Evolutionary conservation across 2,113 vertebrate genomes (phyloP).

Genomic region (Diadophis punctatus): DNA sequence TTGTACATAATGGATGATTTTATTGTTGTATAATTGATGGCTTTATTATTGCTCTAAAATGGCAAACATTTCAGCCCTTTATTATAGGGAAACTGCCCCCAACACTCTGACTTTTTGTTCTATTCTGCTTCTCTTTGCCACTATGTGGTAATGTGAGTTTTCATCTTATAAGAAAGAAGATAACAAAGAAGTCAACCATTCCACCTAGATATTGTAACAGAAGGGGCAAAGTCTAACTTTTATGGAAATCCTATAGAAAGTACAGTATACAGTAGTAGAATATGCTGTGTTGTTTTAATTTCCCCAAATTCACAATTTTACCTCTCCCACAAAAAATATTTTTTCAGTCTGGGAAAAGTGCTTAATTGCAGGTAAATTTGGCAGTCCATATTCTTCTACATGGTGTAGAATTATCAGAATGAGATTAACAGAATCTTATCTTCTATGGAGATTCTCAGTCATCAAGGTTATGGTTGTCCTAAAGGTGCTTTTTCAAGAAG

Average conservation of each 20-base stretch:
- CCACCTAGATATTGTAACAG: not conserved
- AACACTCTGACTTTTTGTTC: not conserved
- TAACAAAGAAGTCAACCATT: not conserved
- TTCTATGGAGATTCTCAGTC: not conserved
- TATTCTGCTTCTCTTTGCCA: not conserved
- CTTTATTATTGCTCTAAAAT: not conserved
- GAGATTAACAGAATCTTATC: not conserved
- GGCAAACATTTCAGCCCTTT: not conserved
- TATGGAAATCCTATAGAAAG: not conserved
- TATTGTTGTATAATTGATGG: not conserved
- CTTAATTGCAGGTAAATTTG: not conserved
- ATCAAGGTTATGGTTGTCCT: too few relatives aligned
- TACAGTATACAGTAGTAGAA: not conserved
- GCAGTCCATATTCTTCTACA: not conserved
- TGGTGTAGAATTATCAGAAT: not conserved
- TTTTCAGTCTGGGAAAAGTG: not conserved
- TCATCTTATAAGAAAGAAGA: not conserved
- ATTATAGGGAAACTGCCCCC: not conserved
- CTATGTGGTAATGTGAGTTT: not conserved
- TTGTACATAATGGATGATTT: not conserved
- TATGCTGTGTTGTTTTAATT: not conserved
- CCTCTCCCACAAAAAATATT: not conserved
- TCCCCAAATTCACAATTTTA: not conserved
- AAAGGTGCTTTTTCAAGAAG: too few relatives aligned
- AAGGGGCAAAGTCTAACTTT: not conserved